phyloP scores from a whole-genome alignment of 2,113 vertebrate genomes.

The Notarius quadriscutis region DNA sequence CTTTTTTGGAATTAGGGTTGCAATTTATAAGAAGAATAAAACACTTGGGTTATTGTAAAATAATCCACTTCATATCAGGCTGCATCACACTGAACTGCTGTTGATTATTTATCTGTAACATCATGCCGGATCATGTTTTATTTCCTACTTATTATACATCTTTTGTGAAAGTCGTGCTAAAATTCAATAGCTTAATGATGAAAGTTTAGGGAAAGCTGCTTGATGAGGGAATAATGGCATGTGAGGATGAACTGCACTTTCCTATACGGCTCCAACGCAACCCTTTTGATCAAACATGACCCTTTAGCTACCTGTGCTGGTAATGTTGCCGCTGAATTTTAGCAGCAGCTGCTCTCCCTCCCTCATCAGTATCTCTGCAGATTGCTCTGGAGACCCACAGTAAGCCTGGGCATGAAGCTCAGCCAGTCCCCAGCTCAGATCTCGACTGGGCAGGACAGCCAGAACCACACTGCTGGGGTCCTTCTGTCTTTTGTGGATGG shows the following conservation, averaged over 20 bases:
- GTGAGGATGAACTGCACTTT: neutral
- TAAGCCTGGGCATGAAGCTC: slow-evolving; percentile 70
- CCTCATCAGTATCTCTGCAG: slow-evolving; percentile 72
- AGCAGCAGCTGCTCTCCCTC: slow-evolving; percentile 84
- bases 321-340: slow-evolving; percentile 83
- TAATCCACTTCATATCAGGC: neutral
- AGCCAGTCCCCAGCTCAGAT: slow-evolving; percentile 72
- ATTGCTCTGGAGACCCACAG: slow-evolving; percentile 71
- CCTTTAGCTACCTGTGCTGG: slow-evolving; percentile 69
- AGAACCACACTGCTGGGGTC: slow-evolving; percentile 68
- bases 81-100: neutral
- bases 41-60: neutral
- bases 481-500: slow-evolving; percentile 69
- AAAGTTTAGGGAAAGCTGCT: neutral
- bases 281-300: neutral
- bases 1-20: too few species aligned
- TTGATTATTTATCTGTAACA: neutral
- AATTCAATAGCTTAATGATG: neutral
- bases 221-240: neutral
- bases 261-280: neutral
- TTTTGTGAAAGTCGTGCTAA: neutral
- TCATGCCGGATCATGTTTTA: neutral
- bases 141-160: neutral
- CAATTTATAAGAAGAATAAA: too few species aligned
- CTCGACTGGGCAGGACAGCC: slow-evolving; percentile 72